These are phyloP conservation scores for Corydoras sp. DNA, from an alignment of 2,113 vertebrate genomes.

Conservation along the genomic window DNA sequence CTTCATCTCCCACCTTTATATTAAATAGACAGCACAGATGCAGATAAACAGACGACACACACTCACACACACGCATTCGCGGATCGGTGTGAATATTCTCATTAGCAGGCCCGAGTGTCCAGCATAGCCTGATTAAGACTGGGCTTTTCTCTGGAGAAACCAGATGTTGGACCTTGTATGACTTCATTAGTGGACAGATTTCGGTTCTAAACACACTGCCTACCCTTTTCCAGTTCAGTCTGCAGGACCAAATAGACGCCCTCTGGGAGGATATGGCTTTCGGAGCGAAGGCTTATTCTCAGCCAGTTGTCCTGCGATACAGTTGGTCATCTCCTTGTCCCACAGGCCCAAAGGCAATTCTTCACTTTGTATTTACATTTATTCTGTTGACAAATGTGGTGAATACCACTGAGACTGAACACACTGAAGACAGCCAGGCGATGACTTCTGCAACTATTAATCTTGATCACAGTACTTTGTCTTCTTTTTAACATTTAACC, in stretches of 20 bases:
- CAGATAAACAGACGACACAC: slow-evolving; percentile 10
- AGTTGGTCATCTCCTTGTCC: no score
- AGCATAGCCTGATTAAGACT: slow-evolving; percentile 46
- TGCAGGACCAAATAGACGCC: neutral
- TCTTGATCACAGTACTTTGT: no score
- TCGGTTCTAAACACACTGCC: slow-evolving; percentile 2
- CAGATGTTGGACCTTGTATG: slow-evolving; percentile 40
- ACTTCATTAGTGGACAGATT: slow-evolving; percentile 46
- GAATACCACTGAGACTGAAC: no score
- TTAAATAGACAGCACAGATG: neutral
- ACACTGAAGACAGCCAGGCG: no score
- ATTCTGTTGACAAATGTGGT: no score
- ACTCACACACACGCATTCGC: slow-evolving; percentile 1
- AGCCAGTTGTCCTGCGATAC: no score
- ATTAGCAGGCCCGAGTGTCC: slow-evolving; percentile 35
- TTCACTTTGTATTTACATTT: no score
- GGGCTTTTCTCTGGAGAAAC: slow-evolving; percentile 41
- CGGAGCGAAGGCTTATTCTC: no score
- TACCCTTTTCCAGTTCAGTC: slow-evolving; percentile 8
- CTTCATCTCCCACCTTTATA: slow-evolving; percentile 4
- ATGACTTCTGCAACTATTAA: no score
- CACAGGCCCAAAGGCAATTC: no score
- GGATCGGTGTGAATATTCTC: slow-evolving; percentile 33
- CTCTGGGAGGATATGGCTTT: neutral
- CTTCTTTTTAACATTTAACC: no score